phyloP scores from a whole-genome alignment of 2,113 vertebrate species.

The Caranx ignobilis region DNA sequence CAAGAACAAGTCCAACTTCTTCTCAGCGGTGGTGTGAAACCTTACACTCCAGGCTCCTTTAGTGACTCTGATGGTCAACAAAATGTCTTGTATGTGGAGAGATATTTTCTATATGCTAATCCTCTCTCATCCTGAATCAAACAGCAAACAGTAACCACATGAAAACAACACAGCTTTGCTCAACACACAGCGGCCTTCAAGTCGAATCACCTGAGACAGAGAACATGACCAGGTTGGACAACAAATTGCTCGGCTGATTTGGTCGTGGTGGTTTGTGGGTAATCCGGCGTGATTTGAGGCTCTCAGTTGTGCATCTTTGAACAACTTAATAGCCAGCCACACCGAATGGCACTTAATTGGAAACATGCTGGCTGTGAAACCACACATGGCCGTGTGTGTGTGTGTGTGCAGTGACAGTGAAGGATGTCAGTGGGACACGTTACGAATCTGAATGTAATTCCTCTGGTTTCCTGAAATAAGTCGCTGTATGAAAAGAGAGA shows the following conservation, averaged over 20 bases:
- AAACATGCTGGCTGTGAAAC: constrained; percentile 70
- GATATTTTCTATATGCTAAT: constrained; percentile 11
- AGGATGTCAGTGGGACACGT: constrained; percentile 12
- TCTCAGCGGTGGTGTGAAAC: not conserved
- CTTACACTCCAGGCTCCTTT: not conserved
- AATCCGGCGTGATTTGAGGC: constrained; percentile 73
- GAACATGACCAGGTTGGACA: constrained; percentile 65
- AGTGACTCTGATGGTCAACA: not conserved
- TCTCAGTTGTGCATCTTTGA: constrained; percentile 70
- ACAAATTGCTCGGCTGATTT: constrained; percentile 67
- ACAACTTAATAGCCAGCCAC: constrained; percentile 66
- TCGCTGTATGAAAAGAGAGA: not conserved
- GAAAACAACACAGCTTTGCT: constrained; percentile 1
- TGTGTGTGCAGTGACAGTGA: constrained; percentile 20
- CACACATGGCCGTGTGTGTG: not conserved
- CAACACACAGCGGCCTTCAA: constrained; percentile 63
- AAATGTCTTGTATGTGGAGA: not conserved
- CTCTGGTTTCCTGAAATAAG: constrained; percentile 39
- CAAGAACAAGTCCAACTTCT: not conserved
- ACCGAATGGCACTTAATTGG: constrained; percentile 73
- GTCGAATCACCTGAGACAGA: constrained; percentile 60
- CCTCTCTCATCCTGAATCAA: not conserved
- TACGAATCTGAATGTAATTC: constrained; percentile 37
- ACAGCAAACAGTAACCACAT: not conserved
- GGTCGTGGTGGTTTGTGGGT: constrained; percentile 65